Evolutionary conservation across 2,797 vertebrate species (phyloP).

Genomic region (Schizopygopsis malacanthus): DNA sequence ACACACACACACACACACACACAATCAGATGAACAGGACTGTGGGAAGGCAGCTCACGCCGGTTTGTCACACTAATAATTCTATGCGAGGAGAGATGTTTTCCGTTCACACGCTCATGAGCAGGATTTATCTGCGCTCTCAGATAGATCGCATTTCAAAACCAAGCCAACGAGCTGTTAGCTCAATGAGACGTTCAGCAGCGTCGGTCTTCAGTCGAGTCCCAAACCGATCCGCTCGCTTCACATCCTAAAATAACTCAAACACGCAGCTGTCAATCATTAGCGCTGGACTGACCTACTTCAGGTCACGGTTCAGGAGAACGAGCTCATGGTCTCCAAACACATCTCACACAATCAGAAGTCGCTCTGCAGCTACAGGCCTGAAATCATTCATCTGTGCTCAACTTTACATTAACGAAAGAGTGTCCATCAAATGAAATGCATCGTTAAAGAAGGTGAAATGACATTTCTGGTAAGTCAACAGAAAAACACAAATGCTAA

Average conservation of each 20-base stretch:
- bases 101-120: neutral
- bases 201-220: neutral
- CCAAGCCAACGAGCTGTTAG: neutral
- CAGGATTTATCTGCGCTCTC: neutral
- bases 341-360: neutral
- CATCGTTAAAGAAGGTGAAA: neutral
- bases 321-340: neutral
- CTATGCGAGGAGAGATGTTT: neutral
- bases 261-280: slow-evolving; percentile 29
- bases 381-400: neutral
- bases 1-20: neutral
- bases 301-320: neutral
- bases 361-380: neutral
- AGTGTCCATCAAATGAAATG: neutral
- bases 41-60: neutral
- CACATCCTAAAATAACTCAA: neutral
- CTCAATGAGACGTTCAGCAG: neutral
- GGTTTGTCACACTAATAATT: neutral
- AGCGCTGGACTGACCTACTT: neutral
- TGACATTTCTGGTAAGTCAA: too few species aligned
- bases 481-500: neutral
- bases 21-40: neutral
- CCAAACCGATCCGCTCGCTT: neutral
- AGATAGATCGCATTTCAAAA: slow-evolving; percentile 5
- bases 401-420: neutral